Conservation (phyloP, 1,140 invertebrate species). For the Brachystomella parvula region DNA sequence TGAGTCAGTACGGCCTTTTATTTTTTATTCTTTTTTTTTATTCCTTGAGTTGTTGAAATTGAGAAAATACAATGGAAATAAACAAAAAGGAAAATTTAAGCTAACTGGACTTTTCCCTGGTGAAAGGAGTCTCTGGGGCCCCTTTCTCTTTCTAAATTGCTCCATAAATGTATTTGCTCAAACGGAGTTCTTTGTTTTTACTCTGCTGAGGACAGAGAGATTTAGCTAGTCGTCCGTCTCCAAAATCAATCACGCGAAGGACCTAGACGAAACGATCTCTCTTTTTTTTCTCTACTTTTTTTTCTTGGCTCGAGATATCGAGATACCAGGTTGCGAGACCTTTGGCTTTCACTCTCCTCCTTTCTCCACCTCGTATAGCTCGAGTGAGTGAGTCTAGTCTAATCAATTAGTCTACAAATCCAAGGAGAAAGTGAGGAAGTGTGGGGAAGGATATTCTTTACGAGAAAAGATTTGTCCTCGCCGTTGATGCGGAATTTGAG, state of each 20-base stretch:
- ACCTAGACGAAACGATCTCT: neutral
- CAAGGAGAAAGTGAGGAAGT: neutral
- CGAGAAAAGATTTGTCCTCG: neutral
- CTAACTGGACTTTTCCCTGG: neutral
- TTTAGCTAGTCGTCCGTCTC: neutral
- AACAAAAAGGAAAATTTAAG: neutral
- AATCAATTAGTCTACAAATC: neutral
- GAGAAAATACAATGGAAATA: no score
- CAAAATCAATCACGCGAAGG: conserved; percentile 3
- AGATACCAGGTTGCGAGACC: neutral
- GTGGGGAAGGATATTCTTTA: neutral
- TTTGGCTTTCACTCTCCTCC: neutral
- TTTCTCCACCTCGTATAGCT: no score
- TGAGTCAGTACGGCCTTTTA: no score
- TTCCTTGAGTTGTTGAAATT: no score
- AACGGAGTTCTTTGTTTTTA: conserved; percentile 8
- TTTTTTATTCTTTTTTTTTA: no score
- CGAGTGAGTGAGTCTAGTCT: no score
- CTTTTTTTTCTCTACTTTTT: neutral
- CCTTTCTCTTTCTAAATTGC: conserved; percentile 1
- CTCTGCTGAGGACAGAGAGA: neutral
- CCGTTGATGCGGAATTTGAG: neutral
- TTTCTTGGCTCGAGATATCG: no score
- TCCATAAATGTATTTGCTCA: neutral
- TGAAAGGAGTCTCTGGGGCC: conserved; percentile 7